Percentiles rank a stretch among this genome's conserved stretches.
Conservation (phyloP, 64 coral and sea anemone species). For the Porites lutea region DNA sequence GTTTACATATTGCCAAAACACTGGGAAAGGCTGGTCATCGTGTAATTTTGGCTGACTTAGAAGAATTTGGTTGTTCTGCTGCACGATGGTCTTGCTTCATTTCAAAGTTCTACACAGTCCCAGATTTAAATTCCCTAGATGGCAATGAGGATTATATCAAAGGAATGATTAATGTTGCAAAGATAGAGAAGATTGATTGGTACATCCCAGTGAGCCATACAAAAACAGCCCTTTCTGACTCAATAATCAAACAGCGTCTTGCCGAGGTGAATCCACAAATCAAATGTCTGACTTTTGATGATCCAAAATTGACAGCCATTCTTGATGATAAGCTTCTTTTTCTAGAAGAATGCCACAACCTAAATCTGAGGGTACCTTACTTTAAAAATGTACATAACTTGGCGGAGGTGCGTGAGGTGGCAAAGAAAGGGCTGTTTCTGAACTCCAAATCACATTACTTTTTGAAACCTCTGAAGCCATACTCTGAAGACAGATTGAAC, state of each 20-base stretch:
- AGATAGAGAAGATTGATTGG: conserved; percentile 70
- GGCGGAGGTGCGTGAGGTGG: conserved; percentile 29
- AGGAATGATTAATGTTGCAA: conserved; percentile 52
- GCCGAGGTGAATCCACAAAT: conserved; percentile 29
- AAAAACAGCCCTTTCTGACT: conserved; percentile 17
- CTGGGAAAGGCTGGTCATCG: conserved; percentile 63
- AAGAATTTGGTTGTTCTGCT: conserved; percentile 44
- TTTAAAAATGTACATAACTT: conserved; percentile 3
- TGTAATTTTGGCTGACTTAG: conserved; percentile 40
- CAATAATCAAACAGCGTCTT: conserved; percentile 46
- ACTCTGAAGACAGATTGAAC: conserved; percentile 24
- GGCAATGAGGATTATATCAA: conserved; percentile 54
- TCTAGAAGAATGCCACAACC: conserved; percentile 31
- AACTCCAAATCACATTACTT: conserved; percentile 42
- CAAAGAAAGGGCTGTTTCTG: conserved; percentile 16
- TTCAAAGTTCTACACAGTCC: conserved; percentile 36
- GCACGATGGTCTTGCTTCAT: conserved; percentile 50
- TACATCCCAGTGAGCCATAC: conserved; percentile 73
- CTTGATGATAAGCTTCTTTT: conserved; percentile 58
- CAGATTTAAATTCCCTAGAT: conserved; percentile 25
- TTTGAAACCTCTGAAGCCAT: conserved; percentile 45
- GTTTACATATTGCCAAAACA: conserved; percentile 22
- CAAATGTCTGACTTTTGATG: conserved; percentile 53
- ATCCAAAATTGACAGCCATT: conserved; percentile 28
- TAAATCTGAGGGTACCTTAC: conserved; percentile 36